Evolutionary conservation across 2,888 invertebrate genomes (phyloP).

Genomic region (Stictocephala bisonia): DNA sequence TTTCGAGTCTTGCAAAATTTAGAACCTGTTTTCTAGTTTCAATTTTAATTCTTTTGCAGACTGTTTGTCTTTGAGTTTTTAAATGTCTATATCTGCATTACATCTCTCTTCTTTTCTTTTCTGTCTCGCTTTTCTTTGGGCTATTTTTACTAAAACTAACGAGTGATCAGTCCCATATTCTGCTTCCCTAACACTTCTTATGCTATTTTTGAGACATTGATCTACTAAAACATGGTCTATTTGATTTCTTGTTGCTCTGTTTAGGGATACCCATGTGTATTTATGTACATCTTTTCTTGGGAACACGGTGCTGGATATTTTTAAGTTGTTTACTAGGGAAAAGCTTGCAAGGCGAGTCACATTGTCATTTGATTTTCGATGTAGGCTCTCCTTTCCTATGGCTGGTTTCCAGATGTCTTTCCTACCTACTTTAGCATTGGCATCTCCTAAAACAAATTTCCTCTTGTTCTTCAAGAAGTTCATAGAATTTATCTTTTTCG

Average conservation of each 20-base stretch:
- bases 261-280: conserved; percentile 43
- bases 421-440: too few relatives aligned
- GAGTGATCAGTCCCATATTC: conserved; percentile 44
- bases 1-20: neutral
- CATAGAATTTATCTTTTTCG: too few relatives aligned
- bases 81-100: conserved; percentile 6
- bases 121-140: conserved; percentile 41
- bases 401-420: too few relatives aligned
- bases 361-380: conserved; percentile 36
- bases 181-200: conserved; percentile 40
- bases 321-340: conserved; percentile 23
- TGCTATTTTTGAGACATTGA: conserved; percentile 25
- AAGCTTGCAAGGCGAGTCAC: conserved; percentile 28
- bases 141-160: conserved; percentile 40
- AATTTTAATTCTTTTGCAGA: conserved; percentile 15
- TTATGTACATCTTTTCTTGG: conserved; percentile 12
- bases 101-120: conserved; percentile 30
- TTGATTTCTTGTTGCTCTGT: conserved; percentile 31
- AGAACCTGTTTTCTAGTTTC: conserved; percentile 39
- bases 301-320: too few relatives aligned
- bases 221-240: conserved; percentile 46
- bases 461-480: too few relatives aligned
- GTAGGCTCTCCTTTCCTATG: neutral
- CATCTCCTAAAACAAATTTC: too few relatives aligned
- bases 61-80: conserved; percentile 27